Evolutionary conservation across 2,113 vertebrate genomes (phyloP).

Genomic region (Chrysochloris asiatica): DNA sequence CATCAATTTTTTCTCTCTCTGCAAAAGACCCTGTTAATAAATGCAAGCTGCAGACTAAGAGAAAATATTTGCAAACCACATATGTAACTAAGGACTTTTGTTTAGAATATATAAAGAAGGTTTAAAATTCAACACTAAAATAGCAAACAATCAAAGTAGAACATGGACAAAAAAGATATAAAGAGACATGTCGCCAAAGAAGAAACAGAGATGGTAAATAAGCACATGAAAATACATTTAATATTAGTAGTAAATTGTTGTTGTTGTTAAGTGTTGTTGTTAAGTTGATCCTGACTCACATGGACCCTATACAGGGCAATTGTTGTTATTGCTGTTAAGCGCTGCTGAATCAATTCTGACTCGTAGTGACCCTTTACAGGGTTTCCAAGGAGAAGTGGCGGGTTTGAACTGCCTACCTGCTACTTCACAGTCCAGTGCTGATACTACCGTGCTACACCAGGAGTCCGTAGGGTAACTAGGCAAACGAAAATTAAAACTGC

Average conservation of each 20-base stretch:
- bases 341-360: too few relatives aligned
- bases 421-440: too few relatives aligned
- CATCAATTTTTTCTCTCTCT: not conserved
- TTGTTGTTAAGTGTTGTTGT: too few relatives aligned
- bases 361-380: too few relatives aligned
- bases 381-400: too few relatives aligned
- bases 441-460: too few relatives aligned
- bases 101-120: not conserved
- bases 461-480: too few relatives aligned
- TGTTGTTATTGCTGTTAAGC: too few relatives aligned
- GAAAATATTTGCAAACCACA: not conserved
- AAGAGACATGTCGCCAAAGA: not conserved
- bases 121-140: not conserved
- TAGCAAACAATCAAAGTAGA: not conserved
- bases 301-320: too few relatives aligned
- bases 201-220: not conserved
- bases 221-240: not conserved
- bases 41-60: not conserved
- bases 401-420: too few relatives aligned
- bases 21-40: not conserved
- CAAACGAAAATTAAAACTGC: not conserved
- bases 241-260: too few relatives aligned
- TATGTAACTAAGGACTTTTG: not conserved
- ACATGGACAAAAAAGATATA: not conserved
- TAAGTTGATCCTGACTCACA: too few relatives aligned